These are phyloP conservation scores for Speoplatyrhinus poulsoni DNA, from an alignment of 2,113 vertebrate species.

Conservation along the genomic window DNA sequence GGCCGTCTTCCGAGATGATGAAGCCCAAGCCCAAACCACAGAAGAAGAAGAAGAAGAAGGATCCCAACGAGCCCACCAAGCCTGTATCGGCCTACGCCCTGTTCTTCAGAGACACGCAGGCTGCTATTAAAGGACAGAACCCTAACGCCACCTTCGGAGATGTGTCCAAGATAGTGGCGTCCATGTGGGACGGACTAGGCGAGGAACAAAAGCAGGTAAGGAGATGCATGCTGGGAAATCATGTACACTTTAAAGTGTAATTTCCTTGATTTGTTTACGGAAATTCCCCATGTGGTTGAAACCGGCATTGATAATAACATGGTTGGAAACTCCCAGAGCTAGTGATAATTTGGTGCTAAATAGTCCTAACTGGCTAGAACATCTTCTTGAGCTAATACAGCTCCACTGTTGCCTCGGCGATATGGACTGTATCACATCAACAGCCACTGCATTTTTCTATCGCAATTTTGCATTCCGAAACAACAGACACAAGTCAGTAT, in stretches of 20 bases:
- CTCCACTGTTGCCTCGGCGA: not conserved
- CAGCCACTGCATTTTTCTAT: constrained; percentile 44
- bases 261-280: no score
- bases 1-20: constrained; percentile 90
- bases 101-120: constrained; percentile 98
- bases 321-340: no score
- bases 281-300: no score
- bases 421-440: not conserved
- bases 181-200: constrained; percentile 97
- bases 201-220: constrained; percentile 97
- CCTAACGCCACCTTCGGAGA: constrained; percentile 97
- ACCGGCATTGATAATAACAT: no score
- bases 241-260: not conserved
- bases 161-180: constrained; percentile 96
- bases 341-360: not conserved
- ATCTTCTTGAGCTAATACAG: constrained; percentile 22
- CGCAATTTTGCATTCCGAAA: constrained; percentile 45
- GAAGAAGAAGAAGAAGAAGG: constrained; percentile 99
- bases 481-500: constrained; percentile 45
- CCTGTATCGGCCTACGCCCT: constrained; percentile 96
- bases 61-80: constrained; percentile 96
- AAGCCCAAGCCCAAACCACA: constrained; percentile 97
- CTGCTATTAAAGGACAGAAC: constrained; percentile 96
- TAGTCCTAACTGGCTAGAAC: constrained; percentile 12
- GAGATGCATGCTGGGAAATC: not conserved